Evolutionary conservation across 2,888 invertebrate species (phyloP).

Genomic region (Thymelicus lineola): DNA sequence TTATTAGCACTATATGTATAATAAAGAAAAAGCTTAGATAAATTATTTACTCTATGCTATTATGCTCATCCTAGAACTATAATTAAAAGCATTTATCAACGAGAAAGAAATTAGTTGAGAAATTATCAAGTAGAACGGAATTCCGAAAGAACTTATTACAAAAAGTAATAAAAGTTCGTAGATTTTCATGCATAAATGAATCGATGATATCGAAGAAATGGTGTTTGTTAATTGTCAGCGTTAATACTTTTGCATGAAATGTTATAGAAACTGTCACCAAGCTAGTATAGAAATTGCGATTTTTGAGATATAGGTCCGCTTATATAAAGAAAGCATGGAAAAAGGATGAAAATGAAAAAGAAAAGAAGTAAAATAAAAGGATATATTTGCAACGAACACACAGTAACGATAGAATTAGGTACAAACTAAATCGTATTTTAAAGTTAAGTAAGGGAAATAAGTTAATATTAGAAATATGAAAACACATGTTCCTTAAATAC

Average conservation of each 20-base stretch:
- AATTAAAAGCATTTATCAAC: slow-evolving; percentile 75
- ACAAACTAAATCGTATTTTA: slow-evolving; percentile 57
- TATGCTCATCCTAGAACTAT: slow-evolving; percentile 78
- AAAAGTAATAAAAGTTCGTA: slow-evolving; percentile 64
- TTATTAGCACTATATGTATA: slow-evolving; percentile 66
- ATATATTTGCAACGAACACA: slow-evolving; percentile 85
- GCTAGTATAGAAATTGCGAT: slow-evolving; percentile 71
- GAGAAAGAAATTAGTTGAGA: slow-evolving; percentile 61
- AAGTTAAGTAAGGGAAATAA: slow-evolving; percentile 71
- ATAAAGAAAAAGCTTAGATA: slow-evolving; percentile 53
- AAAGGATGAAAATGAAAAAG: slow-evolving; percentile 82
- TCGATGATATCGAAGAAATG: slow-evolving; percentile 83
- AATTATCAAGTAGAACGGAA: slow-evolving; percentile 50
- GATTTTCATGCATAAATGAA: slow-evolving; percentile 83
- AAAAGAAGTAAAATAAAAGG: slow-evolving; percentile 81
- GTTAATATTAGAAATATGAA: slow-evolving; percentile 45
- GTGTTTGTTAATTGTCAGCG: slow-evolving; percentile 74
- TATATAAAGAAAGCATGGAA: slow-evolving; percentile 79
- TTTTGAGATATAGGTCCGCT: slow-evolving; percentile 77
- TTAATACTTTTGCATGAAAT: slow-evolving; percentile 68
- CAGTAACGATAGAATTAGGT: slow-evolving; percentile 79
- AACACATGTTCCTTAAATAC: slow-evolving; percentile 56
- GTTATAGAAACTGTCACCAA: slow-evolving; percentile 77
- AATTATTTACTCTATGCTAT: slow-evolving; percentile 74
- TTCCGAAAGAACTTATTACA: slow-evolving; percentile 45